Percentiles rank a stretch among this genome's conserved stretches.
Conservation (phyloP, 2,797 vertebrate species). For the Lagodon rhomboides region DNA sequence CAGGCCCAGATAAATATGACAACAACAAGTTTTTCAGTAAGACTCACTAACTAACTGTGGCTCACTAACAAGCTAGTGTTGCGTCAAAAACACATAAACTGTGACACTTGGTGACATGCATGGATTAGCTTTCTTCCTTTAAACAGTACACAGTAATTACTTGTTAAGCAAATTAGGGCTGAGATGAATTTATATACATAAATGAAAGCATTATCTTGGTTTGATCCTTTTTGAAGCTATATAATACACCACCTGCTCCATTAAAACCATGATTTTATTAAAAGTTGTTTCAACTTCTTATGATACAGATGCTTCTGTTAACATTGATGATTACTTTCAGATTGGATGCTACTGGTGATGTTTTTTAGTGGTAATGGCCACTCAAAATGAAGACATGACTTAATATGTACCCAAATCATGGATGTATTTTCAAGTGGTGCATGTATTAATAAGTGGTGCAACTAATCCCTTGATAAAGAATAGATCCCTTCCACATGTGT, state of each 20-base stretch:
- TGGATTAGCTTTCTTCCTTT: too few relatives aligned
- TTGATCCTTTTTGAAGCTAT: not conserved
- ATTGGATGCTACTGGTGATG: not conserved
- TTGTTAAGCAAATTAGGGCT: not conserved
- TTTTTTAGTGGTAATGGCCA: not conserved
- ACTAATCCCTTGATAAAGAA: not conserved
- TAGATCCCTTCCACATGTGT: not conserved
- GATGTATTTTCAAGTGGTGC: not conserved
- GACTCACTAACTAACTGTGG: not conserved
- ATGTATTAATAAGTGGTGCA: not conserved
- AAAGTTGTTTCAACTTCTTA: not conserved
- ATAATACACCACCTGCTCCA: not conserved
- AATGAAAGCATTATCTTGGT: not conserved
- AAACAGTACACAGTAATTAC: not conserved
- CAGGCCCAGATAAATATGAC: not conserved
- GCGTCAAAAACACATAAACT: too few relatives aligned
- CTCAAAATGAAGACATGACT: not conserved
- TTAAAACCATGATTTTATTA: not conserved
- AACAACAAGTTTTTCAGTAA: too few relatives aligned
- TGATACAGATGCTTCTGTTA: not conserved
- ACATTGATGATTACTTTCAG: not conserved
- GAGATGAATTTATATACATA: not conserved
- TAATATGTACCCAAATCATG: not conserved
- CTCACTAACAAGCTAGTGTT: not conserved
- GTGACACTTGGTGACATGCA: too few relatives aligned